phyloP scores from a whole-genome alignment of 1,140 invertebrate genomes.

The Sarcophaga peregrina region DNA sequence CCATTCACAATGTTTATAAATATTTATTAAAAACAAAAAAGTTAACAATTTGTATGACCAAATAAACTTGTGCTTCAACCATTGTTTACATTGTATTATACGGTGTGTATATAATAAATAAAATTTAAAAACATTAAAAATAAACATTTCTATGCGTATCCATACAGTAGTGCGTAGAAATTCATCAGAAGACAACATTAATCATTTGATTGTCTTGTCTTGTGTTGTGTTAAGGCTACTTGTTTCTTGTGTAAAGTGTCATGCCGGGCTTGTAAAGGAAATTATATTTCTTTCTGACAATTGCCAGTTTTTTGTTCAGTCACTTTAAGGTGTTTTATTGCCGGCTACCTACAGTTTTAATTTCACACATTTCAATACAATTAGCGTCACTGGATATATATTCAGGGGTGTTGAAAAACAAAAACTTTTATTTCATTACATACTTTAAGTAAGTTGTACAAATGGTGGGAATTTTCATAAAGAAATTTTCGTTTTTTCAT shows the following conservation, averaged over 20 bases:
- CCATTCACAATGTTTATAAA: no score
- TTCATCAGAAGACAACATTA: constrained; percentile 21
- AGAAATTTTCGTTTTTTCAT: background rate
- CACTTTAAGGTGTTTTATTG: background rate
- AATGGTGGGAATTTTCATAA: background rate
- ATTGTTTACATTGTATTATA: no score
- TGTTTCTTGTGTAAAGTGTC: constrained; percentile 23
- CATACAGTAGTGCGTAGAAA: background rate
- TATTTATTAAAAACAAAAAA: no score
- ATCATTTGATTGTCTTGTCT: constrained; percentile 33
- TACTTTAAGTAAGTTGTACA: background rate
- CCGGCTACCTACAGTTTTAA: constrained; percentile 37
- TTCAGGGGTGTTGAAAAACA: constrained; percentile 35
- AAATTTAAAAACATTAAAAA: no score
- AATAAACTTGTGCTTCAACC: no score
- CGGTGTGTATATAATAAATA: no score
- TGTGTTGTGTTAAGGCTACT: background rate
- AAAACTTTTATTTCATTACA: constrained; percentile 30
- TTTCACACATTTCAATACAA: constrained; percentile 40
- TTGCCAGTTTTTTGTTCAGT: background rate
- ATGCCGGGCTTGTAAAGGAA: constrained; percentile 36
- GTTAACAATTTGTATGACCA: no score
- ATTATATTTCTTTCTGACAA: constrained; percentile 18
- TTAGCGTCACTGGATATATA: constrained; percentile 4
- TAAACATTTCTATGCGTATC: no score